phyloP scores from a whole-genome alignment of 2,888 invertebrate genomes.

The Incurvaria masculella region DNA sequence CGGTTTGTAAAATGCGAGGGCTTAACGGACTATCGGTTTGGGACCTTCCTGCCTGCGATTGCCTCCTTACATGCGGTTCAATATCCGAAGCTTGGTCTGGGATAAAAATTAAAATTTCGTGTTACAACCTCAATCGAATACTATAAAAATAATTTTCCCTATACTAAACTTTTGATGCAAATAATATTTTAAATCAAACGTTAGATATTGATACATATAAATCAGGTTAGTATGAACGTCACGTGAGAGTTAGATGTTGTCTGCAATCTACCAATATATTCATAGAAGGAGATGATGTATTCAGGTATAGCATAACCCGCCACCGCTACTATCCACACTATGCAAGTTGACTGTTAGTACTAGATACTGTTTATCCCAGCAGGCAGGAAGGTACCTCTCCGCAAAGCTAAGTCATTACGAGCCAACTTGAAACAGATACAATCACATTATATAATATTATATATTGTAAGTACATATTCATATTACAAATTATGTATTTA shows the following conservation, averaged over 20 bases:
- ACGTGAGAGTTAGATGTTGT: neutral
- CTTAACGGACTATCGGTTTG: conserved; percentile 42
- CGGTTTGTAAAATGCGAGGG: conserved; percentile 40
- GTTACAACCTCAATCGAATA: conserved; percentile 8
- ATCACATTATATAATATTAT: conserved; percentile 5
- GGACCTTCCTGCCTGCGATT: conserved; percentile 68
- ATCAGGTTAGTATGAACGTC: neutral
- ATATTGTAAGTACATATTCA: neutral
- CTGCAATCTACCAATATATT: conserved; percentile 26
- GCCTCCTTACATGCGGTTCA: conserved; percentile 51
- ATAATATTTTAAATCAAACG: conserved; percentile 18
- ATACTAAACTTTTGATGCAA: conserved; percentile 10
- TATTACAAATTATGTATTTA: neutral
- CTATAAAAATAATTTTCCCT: conserved; percentile 18
- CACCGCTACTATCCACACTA: conserved; percentile 32
- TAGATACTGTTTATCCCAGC: conserved; percentile 44
- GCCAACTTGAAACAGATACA: conserved; percentile 15
- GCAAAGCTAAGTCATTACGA: conserved; percentile 54
- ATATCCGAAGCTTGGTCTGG: conserved; percentile 53
- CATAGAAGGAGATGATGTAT: neutral
- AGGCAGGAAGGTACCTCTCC: conserved; percentile 59
- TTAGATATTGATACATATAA: conserved; percentile 27
- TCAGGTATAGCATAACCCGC: conserved; percentile 33
- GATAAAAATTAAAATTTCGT: conserved; percentile 21
- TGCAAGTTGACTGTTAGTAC: conserved; percentile 42